Base-by-base conservation (phyloP, 1,140 invertebrate species). In the Drusus annulatus region DNA sequence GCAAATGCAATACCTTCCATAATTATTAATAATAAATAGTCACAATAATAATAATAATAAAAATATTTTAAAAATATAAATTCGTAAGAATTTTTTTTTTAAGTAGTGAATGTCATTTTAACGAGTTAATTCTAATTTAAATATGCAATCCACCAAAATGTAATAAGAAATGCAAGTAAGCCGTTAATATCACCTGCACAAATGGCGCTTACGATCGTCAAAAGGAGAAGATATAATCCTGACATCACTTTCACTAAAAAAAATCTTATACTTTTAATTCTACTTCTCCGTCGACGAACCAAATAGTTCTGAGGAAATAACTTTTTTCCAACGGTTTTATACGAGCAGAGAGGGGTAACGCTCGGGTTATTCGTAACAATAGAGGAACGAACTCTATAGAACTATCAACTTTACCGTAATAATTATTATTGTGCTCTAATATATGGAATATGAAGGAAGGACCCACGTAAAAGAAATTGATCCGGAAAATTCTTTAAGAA, bases 291-390 rank as follows among this genome's bases (percentile, higher is more conserved):
- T 13, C 28, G n/a, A 45, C 63, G 7, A n/a, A 17, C 65, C 31
- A 19, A 50, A 50, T 31, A 45, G 6, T 19, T 69, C 28, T 69
- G 65, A 50, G 17, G 28, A 50, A 8, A 51, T n/a, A 2, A 19
- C 5, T 45, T 16, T 19, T 36, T 17, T 10, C 15, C 17, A 45
- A 50, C n/a, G 65, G 7, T 69, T 69, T 69, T 69, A 69, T 69
- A 69, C 3, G 45, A 45, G 45, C 31, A 31, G n/a, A 19, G n/a
- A 16, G 65, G 51, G 65, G 65, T 69, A 45, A 69, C 65, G 65
- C n/a, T 69, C 31, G 65, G 65, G 36, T 17, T 51, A 23, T 50
- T 69, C 17, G 45, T 36, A 16, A 69, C 65, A 69, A 69, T 69
- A 51, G 65, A 45, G 3, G 36, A 36, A 19, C 65, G 65, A 36